These are phyloP conservation scores for Herminia tarsipennalis DNA, from an alignment of 2,888 invertebrate genomes.

Conservation along the genomic window DNA sequence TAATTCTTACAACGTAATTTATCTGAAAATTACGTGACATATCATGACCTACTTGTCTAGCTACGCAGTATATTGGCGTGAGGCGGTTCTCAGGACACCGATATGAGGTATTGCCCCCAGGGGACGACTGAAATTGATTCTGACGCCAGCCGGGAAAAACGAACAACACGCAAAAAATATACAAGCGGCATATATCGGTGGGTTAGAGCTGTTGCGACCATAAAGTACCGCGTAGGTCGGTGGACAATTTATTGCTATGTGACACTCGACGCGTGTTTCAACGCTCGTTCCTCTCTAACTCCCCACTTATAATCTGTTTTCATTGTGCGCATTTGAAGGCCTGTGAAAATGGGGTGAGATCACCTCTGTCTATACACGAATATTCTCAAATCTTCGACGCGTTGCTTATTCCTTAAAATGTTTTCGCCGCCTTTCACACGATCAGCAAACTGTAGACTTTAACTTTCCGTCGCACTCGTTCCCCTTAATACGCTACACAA, in stretches of 20 bases:
- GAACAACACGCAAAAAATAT: conserved; percentile 46
- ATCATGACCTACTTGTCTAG: conserved; percentile 27
- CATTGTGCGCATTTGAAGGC: conserved; percentile 35
- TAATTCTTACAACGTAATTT: too few relatives aligned
- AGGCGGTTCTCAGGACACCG: conserved; percentile 47
- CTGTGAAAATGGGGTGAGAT: conserved; percentile 11
- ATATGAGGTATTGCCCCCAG: conserved; percentile 57
- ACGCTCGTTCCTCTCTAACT: conserved; percentile 37
- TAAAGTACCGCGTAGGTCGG: conserved; percentile 39
- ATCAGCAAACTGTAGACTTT: conserved; percentile 24
- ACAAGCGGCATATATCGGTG: conserved; percentile 33
- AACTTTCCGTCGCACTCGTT: conserved; percentile 20
- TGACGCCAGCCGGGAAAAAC: conserved; percentile 50
- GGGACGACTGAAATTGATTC: conserved; percentile 61
- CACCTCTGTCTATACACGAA: conserved; percentile 25
- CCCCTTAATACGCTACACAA: conserved; percentile 11
- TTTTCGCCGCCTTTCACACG: conserved; percentile 28
- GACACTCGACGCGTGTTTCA: conserved; percentile 47
- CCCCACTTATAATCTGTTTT: conserved; percentile 44
- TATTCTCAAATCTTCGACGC: conserved; percentile 35
- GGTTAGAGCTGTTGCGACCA: conserved; percentile 34
- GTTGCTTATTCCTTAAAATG: conserved; percentile 28
- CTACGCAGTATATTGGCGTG: conserved; percentile 40
- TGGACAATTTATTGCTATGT: conserved; percentile 49
- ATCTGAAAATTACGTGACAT: too few relatives aligned